These are phyloP conservation scores for Spizella passerina DNA, from an alignment of 2,797 vertebrate genomes.

Conservation along the genomic window DNA sequence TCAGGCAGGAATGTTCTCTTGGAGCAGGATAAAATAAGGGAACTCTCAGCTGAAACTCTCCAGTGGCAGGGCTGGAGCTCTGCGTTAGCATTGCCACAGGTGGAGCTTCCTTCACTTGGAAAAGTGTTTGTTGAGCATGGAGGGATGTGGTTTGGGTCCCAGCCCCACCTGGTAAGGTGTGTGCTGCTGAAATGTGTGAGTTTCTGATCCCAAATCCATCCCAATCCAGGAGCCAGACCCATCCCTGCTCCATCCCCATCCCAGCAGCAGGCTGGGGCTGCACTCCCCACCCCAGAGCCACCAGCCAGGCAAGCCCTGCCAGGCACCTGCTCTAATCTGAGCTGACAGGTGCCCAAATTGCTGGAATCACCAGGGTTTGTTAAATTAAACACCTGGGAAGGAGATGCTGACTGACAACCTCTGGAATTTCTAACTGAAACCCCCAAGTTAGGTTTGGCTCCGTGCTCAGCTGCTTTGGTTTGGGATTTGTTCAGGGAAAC, in stretches of 20 bases:
- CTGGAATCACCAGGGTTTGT: conserved; percentile 60
- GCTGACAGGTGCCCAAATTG: conserved; percentile 59
- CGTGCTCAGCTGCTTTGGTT: accelerated
- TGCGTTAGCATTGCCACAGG: accelerated
- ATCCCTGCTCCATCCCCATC: not conserved
- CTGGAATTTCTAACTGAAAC: not conserved
- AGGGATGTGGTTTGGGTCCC: accelerated
- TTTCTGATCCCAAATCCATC: accelerated
- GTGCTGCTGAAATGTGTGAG: accelerated
- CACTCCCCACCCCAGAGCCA: not conserved
- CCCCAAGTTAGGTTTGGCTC: not conserved
- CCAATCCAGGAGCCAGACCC: not conserved
- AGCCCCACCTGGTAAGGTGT: accelerated
- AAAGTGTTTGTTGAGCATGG: not conserved
- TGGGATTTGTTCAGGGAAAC: not conserved
- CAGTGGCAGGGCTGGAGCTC: not conserved
- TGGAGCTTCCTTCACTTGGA: too few relatives aligned
- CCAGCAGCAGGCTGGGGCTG: not conserved
- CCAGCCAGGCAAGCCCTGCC: not conserved
- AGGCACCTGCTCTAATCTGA: conserved; percentile 42
- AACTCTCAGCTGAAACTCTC: not conserved
- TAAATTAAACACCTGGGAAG: not conserved
- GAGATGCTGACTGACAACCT: not conserved
- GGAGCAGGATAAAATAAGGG: not conserved
- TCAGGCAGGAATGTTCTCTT: not conserved